Evolutionary conservation across 1,140 invertebrate genomes (phyloP).

Genomic region (Drosophila littoralis): DNA sequence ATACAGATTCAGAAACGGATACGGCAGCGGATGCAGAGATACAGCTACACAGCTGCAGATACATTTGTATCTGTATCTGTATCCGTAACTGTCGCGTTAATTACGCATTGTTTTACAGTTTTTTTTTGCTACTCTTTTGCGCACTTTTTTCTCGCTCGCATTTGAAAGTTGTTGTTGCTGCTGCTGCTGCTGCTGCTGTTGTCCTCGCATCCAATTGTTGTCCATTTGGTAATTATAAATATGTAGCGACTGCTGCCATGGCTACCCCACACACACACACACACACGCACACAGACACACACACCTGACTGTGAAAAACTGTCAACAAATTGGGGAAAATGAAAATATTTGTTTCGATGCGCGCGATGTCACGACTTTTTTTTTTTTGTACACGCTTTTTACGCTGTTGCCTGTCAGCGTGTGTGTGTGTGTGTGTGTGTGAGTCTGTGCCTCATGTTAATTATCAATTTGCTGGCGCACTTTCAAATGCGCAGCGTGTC

Average conservation of each 20-base stretch:
- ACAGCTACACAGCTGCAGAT: constrained; percentile 15
- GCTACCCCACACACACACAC: constrained; percentile 15
- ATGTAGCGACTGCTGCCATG: constrained; percentile 60
- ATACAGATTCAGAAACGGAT: constrained; percentile 14
- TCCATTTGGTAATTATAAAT: constrained; percentile 82
- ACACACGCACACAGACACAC: not conserved
- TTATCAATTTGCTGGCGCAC: constrained; percentile 71
- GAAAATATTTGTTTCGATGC: constrained; percentile 61
- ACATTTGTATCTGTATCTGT: constrained; percentile 8
- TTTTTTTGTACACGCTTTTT: constrained; percentile 52
- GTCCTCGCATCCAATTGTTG: constrained; percentile 59
- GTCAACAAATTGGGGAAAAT: constrained; percentile 77
- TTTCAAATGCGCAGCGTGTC: constrained; percentile 61
- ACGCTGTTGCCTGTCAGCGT: constrained; percentile 53
- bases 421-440: constrained; percentile 10
- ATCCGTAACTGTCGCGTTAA: constrained; percentile 54
- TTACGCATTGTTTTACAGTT: constrained; percentile 71
- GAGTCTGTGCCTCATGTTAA: constrained; percentile 60
- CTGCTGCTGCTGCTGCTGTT: constrained; percentile 19
- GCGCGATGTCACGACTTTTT: constrained; percentile 32
- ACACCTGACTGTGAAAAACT: constrained; percentile 53
- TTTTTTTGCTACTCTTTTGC: constrained; percentile 10
- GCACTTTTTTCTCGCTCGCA: constrained; percentile 16
- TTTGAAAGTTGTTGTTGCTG: constrained; percentile 26
- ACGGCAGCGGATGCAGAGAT: constrained; percentile 7